These are phyloP conservation scores for Oreohelix idahoensis DNA, from an alignment of 1,140 invertebrate genomes.

Conservation along the genomic window DNA sequence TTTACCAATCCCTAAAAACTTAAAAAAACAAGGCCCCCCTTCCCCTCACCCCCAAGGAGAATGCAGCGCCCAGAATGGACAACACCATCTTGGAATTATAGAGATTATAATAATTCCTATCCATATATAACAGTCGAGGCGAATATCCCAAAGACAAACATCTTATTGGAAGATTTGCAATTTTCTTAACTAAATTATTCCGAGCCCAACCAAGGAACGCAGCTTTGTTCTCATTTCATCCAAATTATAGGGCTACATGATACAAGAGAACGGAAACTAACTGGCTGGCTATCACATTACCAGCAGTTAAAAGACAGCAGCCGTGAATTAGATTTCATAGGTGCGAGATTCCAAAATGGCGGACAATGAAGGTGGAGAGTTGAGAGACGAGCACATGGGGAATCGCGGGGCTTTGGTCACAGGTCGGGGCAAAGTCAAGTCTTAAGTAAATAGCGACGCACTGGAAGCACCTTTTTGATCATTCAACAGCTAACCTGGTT, in stretches of 20 bases:
- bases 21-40: no score
- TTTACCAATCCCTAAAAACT: no score
- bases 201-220: not conserved
- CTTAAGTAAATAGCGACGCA: not conserved
- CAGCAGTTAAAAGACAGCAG: not conserved
- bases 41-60: no score
- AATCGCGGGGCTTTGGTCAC: not conserved
- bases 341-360: constrained; percentile 15
- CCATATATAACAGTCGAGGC: no score
- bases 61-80: no score
- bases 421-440: not conserved
- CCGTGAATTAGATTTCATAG: constrained; percentile 16
- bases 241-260: not conserved
- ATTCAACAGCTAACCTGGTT: not conserved
- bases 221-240: not conserved
- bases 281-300: not conserved
- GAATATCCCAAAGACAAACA: no score
- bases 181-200: no score
- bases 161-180: no score
- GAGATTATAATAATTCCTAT: no score
- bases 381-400: not conserved
- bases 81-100: no score
- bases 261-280: not conserved
- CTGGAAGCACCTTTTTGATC: not conserved
- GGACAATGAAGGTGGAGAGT: not conserved